Conservation (phyloP, 2,888 invertebrate species). For the Criorhina ranunculi region DNA sequence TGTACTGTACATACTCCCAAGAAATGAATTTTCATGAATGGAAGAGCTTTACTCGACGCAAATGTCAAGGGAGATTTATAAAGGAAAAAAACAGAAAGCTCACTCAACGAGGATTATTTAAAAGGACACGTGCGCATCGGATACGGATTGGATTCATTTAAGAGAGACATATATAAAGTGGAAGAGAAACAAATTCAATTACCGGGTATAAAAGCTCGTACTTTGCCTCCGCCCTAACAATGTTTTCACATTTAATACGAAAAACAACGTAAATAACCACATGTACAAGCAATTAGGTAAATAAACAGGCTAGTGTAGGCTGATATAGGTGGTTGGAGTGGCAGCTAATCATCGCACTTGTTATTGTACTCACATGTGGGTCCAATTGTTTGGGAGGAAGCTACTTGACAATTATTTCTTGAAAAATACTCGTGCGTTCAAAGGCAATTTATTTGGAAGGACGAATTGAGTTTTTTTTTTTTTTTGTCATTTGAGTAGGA, state of each 20-base stretch:
- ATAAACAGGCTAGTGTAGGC: too few relatives aligned
- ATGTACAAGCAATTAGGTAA: too few relatives aligned
- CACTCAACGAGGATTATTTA: constrained; percentile 29
- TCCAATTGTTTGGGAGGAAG: too few relatives aligned
- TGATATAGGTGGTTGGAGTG: too few relatives aligned
- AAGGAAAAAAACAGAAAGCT: constrained; percentile 19
- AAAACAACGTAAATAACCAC: not conserved
- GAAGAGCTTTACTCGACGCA: constrained; percentile 58
- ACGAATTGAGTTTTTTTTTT: too few relatives aligned
- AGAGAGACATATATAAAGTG: not conserved
- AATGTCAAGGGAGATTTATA: constrained; percentile 23
- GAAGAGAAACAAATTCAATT: constrained; percentile 3
- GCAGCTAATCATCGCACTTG: too few relatives aligned
- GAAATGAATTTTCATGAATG: constrained; percentile 62
- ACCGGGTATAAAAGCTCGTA: not conserved
- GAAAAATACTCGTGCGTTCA: too few relatives aligned
- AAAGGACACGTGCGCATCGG: constrained; percentile 24
- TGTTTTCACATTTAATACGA: constrained; percentile 15
- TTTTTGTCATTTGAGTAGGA: too few relatives aligned
- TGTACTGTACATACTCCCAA: constrained; percentile 4
- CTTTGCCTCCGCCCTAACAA: not conserved
- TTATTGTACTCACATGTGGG: too few relatives aligned
- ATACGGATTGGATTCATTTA: not conserved
- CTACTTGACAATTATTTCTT: too few relatives aligned
- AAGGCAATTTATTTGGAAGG: too few relatives aligned